These are phyloP conservation scores for Cinclus cinclus DNA, from an alignment of 2,113 vertebrate genomes.

Conservation along the genomic window DNA sequence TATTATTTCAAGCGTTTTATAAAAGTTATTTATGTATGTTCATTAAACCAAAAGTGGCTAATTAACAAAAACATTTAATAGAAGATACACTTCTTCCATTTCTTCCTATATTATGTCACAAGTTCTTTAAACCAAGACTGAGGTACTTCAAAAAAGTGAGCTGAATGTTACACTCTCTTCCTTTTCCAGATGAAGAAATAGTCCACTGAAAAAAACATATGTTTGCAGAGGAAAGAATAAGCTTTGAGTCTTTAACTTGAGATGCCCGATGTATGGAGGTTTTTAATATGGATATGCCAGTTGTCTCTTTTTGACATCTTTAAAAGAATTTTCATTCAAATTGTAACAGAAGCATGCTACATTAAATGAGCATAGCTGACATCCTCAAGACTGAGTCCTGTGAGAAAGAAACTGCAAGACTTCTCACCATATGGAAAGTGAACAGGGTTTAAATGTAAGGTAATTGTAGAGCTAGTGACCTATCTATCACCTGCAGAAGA, in stretches of 20 bases:
- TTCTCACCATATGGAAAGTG: neutral
- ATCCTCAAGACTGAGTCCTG: neutral
- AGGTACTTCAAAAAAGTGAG: neutral
- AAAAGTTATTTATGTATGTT: neutral
- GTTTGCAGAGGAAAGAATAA: neutral
- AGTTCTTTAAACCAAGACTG: neutral
- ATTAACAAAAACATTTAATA: neutral
- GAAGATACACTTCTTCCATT: neutral
- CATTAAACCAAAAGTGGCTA: neutral
- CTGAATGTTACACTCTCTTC: neutral
- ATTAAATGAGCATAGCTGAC: neutral
- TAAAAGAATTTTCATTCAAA: neutral
- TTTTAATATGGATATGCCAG: neutral
- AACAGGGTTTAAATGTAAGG: neutral
- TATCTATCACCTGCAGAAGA: neutral
- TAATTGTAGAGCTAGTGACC: neutral
- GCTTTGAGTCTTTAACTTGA: neutral
- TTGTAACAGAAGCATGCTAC: neutral
- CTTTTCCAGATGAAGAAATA: neutral
- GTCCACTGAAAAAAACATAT: neutral
- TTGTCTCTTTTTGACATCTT: neutral
- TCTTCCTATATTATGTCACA: neutral
- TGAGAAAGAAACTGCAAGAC: neutral
- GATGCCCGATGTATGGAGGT: rapidly evolving
- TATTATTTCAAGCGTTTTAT: neutral